Percentiles rank a stretch among this genome's conserved stretches.
Conservation (phyloP, 1,140 invertebrate genomes). For the Bombus soroeensis region DNA sequence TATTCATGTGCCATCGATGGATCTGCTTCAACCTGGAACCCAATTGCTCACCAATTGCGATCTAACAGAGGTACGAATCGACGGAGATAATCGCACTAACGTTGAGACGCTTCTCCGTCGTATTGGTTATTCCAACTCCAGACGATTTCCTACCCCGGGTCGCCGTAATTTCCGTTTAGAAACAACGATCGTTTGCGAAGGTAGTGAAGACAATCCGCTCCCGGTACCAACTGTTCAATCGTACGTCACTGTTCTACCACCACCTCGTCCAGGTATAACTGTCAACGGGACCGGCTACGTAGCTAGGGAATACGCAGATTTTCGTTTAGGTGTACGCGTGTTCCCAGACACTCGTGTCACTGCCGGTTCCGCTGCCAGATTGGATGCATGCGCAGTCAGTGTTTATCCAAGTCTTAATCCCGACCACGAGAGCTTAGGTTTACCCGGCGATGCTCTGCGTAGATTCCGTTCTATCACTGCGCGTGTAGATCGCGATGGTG, state of each 20-base stretch:
- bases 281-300: conserved; percentile 92
- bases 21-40: conserved; percentile 89
- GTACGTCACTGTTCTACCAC: conserved; percentile 93
- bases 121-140: conserved; percentile 94
- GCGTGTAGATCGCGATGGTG: conserved; percentile 91
- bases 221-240: conserved; percentile 89
- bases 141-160: conserved; percentile 96
- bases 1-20: conserved; percentile 89
- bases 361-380: conserved; percentile 84
- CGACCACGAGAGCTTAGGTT: conserved; percentile 93
- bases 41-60: conserved; percentile 89
- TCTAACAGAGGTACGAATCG: conserved; percentile 94
- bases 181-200: conserved; percentile 88
- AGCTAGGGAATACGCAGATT: conserved; percentile 92
- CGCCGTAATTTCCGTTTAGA: conserved; percentile 93
- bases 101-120: conserved; percentile 93
- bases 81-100: conserved; percentile 94
- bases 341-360: conserved; percentile 91
- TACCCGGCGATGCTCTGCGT: conserved; percentile 89
- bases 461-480: conserved; percentile 88
- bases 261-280: conserved; percentile 92
- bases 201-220: conserved; percentile 74
- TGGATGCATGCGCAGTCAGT: conserved; percentile 95
- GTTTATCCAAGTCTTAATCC: conserved; percentile 97
- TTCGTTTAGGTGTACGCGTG: conserved; percentile 91